Percentiles rank a stretch among this genome's conserved stretches.
phyloP scores from a whole-genome alignment of 2,113 vertebrate species.

The Illadopsis cleaveri region DNA sequence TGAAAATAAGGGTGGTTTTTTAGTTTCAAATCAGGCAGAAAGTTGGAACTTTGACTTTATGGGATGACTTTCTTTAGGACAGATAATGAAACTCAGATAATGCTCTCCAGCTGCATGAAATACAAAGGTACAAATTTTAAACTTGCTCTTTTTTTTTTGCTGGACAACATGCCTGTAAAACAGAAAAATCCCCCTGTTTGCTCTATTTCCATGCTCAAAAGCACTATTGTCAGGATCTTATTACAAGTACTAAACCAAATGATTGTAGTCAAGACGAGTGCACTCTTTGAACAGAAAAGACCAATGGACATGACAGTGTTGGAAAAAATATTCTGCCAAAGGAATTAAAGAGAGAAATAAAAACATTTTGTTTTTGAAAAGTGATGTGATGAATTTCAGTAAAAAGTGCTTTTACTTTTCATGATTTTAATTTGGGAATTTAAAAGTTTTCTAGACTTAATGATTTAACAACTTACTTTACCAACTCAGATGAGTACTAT shows the following conservation, averaged over 20 bases:
- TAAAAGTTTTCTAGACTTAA: not conserved
- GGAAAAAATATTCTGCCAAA: not conserved
- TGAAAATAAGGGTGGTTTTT: constrained; percentile 1
- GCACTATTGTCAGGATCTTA: not conserved
- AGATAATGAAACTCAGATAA: not conserved
- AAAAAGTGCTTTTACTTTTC: not conserved
- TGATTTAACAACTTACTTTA: not conserved
- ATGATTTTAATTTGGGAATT: not conserved
- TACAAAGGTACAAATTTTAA: not conserved
- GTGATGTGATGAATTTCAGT: not conserved
- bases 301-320: not conserved
- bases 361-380: not conserved
- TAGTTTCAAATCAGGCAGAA: not conserved
- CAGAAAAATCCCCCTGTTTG: not conserved
- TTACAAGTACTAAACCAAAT: not conserved
- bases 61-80: not conserved
- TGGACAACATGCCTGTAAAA: not conserved
- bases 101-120: not conserved
- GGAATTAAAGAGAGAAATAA: not conserved
- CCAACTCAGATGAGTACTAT: not conserved
- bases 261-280: not conserved
- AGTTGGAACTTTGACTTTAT: not conserved
- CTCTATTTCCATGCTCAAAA: not conserved
- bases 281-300: not conserved
- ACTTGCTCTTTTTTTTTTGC: not conserved